Conservation (phyloP, 2,797 vertebrate genomes). For the Rhyacichthys aspro region DNA sequence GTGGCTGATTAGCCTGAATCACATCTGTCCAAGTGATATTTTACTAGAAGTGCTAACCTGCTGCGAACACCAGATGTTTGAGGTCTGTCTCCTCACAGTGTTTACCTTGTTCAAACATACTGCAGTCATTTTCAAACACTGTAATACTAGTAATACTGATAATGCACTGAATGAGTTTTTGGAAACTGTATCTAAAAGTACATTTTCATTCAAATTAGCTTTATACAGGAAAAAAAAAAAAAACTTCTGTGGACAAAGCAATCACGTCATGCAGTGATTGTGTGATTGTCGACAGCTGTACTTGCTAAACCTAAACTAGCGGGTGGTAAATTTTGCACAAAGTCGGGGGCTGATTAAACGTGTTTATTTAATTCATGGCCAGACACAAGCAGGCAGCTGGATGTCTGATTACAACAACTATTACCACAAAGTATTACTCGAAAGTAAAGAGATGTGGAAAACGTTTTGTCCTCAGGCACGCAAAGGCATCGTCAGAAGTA, state of each 20-base stretch:
- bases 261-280: constrained; percentile 50
- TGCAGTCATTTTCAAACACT: neutral
- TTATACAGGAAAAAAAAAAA: constrained; percentile 16
- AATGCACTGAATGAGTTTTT: neutral
- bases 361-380: constrained; percentile 52
- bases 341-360: constrained; percentile 63
- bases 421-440: constrained; percentile 20
- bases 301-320: constrained; percentile 45
- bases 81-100: constrained; percentile 6
- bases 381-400: constrained; percentile 31
- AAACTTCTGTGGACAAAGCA: constrained; percentile 32
- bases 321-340: constrained; percentile 56
- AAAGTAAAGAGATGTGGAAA: constrained; percentile 5
- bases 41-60: constrained; percentile 24
- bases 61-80: constrained; percentile 35
- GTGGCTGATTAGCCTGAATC: constrained; percentile 9
- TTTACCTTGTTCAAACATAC: constrained; percentile 1
- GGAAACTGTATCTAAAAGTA: constrained; percentile 10
- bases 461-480: constrained; percentile 8
- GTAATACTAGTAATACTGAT: too few species aligned
- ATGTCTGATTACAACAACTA: constrained; percentile 48
- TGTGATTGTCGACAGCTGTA: constrained; percentile 60
- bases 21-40: constrained; percentile 31
- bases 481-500: constrained; percentile 36
- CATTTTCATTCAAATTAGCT: constrained; percentile 19